Evolutionary conservation across 1,140 invertebrate genomes (phyloP).

Genomic region (Drosophila oshimai): DNA sequence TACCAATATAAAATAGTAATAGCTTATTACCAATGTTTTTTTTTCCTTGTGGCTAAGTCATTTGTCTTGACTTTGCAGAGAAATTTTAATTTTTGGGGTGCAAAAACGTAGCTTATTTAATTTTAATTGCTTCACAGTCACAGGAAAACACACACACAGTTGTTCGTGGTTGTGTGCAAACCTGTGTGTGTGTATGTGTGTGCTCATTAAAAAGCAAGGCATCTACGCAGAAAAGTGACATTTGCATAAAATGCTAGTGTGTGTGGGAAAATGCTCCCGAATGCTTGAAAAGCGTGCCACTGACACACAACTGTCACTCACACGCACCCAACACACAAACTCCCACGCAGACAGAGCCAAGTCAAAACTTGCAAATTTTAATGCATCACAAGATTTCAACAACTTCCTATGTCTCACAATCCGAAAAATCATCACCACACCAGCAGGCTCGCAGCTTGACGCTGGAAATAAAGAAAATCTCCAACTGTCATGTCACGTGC

Average conservation of each 20-base stretch:
- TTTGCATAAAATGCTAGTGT: conserved; percentile 59
- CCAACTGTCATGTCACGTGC: conserved; percentile 48
- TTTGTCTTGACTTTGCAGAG: conserved; percentile 11
- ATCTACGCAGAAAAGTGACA: conserved; percentile 72
- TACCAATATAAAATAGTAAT: no score
- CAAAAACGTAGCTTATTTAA: conserved; percentile 56
- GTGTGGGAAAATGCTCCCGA: conserved; percentile 24
- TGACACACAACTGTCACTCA: conserved; percentile 73
- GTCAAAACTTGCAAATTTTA: conserved; percentile 79
- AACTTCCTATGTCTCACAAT: conserved; percentile 50
- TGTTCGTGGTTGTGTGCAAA: conserved; percentile 3
- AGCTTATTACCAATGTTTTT: neutral
- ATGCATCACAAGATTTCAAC: conserved; percentile 74
- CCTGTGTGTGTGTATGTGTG: conserved; percentile 20
- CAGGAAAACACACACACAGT: conserved; percentile 13
- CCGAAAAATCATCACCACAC: conserved; percentile 49
- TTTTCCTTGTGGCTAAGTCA: conserved; percentile 9
- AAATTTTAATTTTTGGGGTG: conserved; percentile 39
- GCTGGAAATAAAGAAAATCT: conserved; percentile 38
- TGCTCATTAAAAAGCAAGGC: conserved; percentile 74
- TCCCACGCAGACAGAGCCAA: conserved; percentile 30
- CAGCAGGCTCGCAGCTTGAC: conserved; percentile 43
- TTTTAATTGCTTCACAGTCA: conserved; percentile 68
- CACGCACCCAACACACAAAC: conserved; percentile 13
- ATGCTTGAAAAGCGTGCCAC: conserved; percentile 69